phyloP scores from a whole-genome alignment of 1,140 invertebrate genomes.

The Brachionus koreanus region DNA sequence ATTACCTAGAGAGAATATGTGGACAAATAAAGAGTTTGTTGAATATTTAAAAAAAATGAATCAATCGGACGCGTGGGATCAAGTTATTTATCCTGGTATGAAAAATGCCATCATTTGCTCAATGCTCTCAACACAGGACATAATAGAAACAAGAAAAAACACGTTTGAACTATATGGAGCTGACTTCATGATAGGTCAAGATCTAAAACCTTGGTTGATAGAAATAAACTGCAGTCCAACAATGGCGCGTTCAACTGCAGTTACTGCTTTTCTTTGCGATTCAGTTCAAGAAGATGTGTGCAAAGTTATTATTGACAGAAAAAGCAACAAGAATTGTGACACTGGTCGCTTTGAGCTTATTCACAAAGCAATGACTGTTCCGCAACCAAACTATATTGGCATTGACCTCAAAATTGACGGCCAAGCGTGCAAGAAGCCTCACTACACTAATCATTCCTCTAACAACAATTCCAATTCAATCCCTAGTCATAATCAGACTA shows the following conservation, averaged over 20 bases:
- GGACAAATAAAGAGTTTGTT: constrained; percentile 67
- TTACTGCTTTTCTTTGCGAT: constrained; percentile 77
- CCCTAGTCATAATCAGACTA: neutral
- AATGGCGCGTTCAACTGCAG: constrained; percentile 78
- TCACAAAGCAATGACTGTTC: constrained; percentile 69
- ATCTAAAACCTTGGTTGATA: constrained; percentile 82
- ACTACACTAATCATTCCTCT: neutral
- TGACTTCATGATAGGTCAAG: constrained; percentile 83
- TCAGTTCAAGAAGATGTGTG: constrained; percentile 83
- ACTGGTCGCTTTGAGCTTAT: constrained; percentile 80
- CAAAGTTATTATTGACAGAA: constrained; percentile 83
- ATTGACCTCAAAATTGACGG: constrained; percentile 71
- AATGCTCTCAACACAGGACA: constrained; percentile 73
- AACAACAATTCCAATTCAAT: neutral
- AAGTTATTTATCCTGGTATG: constrained; percentile 80
- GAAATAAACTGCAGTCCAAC: constrained; percentile 91
- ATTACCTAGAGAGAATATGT: constrained; percentile 75
- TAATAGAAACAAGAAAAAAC: constrained; percentile 72
- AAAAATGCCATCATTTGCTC: constrained; percentile 78
- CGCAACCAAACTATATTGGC: constrained; percentile 77
- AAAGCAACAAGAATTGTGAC: constrained; percentile 70
- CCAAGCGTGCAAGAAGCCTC: constrained; percentile 52
- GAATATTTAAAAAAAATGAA: constrained; percentile 56
- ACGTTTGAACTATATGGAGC: constrained; percentile 85
- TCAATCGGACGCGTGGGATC: constrained; percentile 51